phyloP scores from a whole-genome alignment of 2,888 invertebrate species.

The Dasysyrphus albostriatus region DNA sequence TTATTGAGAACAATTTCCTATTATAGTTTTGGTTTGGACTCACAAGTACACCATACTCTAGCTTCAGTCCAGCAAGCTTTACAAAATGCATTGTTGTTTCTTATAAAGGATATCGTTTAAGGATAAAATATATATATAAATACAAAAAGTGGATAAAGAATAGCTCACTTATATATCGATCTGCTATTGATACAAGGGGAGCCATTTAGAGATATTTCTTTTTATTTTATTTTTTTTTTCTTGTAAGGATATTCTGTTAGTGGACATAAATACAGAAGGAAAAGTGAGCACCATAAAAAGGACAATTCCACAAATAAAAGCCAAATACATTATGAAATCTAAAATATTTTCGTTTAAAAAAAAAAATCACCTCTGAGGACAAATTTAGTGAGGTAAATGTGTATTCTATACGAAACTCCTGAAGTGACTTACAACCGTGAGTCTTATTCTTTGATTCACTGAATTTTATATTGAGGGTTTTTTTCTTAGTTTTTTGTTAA shows the following conservation, averaged over 20 bases:
- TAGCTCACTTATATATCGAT: constrained; percentile 57
- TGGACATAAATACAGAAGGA: constrained; percentile 24
- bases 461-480: neutral
- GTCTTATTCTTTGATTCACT: constrained; percentile 11
- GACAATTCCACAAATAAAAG: constrained; percentile 57
- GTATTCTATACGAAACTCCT: neutral
- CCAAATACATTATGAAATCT: constrained; percentile 70
- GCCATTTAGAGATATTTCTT: constrained; percentile 14
- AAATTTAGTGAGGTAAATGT: constrained; percentile 32
- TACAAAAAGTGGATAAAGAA: constrained; percentile 32
- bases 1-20: constrained; percentile 47
- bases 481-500: neutral
- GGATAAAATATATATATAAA: constrained; percentile 30
- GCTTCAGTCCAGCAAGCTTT: constrained; percentile 4
- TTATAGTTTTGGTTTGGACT: constrained; percentile 44
- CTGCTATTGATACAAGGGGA: constrained; percentile 63
- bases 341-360: constrained; percentile 37
- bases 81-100: constrained; percentile 64
- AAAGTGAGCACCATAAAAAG: constrained; percentile 61
- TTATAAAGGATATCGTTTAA: constrained; percentile 67
- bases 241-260: constrained; percentile 3
- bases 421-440: constrained; percentile 23
- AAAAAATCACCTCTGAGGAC: constrained; percentile 9
- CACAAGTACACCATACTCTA: constrained; percentile 33
- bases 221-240: constrained; percentile 29